Percentiles rank a stretch among this genome's conserved stretches.
These are phyloP conservation scores for Plecotus auritus DNA, from an alignment of 2,113 vertebrate genomes.

Conservation along the genomic window DNA sequence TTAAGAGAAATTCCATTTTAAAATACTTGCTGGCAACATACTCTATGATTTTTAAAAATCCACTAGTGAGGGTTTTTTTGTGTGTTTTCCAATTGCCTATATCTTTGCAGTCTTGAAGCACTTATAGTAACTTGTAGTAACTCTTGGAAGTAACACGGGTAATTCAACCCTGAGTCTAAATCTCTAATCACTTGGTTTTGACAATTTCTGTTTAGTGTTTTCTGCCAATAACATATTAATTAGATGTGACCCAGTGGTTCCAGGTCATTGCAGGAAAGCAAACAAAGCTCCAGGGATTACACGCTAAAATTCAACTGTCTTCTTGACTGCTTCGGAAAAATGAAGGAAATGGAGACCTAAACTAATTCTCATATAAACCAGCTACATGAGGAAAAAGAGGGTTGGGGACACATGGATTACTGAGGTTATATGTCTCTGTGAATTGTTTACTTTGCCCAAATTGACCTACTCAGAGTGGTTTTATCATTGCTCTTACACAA, in stretches of 20 bases:
- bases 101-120: not conserved
- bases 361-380: not conserved
- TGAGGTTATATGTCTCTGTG: not conserved
- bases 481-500: not conserved
- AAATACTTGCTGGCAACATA: not conserved
- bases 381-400: not conserved
- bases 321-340: not conserved
- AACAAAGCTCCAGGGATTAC: conserved; percentile 21
- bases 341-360: not conserved
- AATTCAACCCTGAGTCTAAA: conserved; percentile 12
- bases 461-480: not conserved
- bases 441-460: not conserved
- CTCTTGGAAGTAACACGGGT: not conserved
- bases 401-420: not conserved
- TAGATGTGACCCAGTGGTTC: conserved; percentile 27
- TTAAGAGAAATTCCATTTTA: not conserved
- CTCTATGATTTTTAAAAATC: not conserved
- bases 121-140: not conserved
- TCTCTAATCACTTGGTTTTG: conserved; percentile 31
- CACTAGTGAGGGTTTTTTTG: not conserved
- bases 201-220: conserved; percentile 30
- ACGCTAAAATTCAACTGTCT: not conserved
- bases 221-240: conserved; percentile 44
- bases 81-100: not conserved
- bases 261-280: conserved; percentile 26